Conservation (phyloP, 2,113 vertebrate genomes). For the cattle (Bos taurus) region ARS-UCD2.0 NC_037348.1:35806501-35807000, state of each 20-base stretch:
- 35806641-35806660: background rate
- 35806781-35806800: background rate
- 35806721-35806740: background rate
- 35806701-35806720: background rate
- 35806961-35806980: accelerated
- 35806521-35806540: background rate
- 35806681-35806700: background rate
- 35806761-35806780: background rate
- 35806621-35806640: background rate
- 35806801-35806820: background rate
- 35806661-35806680: background rate
- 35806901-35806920: background rate
- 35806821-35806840: background rate
- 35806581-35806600: background rate
- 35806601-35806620: background rate
- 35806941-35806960: background rate
- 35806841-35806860: background rate
- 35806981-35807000: no score
- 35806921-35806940: background rate
- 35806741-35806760: background rate
- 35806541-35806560: background rate
- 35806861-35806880: background rate
- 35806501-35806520: background rate
- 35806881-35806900: background rate
- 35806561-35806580: background rate